Evolutionary conservation across 2,113 vertebrate genomes (phyloP).

Genomic region (Labeo catla): DNA sequence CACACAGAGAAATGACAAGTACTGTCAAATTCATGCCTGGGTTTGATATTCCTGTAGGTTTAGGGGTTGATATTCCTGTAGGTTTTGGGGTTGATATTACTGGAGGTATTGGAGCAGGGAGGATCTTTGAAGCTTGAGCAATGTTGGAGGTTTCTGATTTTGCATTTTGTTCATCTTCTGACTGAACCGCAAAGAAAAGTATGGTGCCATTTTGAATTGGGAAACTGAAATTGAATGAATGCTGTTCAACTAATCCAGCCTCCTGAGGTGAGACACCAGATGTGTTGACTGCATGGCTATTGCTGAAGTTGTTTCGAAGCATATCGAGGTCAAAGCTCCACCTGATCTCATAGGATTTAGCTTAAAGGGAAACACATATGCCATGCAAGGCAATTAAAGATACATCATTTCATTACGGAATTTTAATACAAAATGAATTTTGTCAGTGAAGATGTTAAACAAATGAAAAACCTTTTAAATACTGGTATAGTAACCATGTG

Average conservation of each 20-base stretch:
- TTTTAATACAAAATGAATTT: too few species aligned
- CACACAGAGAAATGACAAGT: constrained; percentile 22
- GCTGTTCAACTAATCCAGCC: constrained; percentile 66
- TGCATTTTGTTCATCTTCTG: constrained; percentile 56
- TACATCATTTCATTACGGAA: too few species aligned
- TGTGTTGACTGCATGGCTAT: constrained; percentile 59
- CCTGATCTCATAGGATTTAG: constrained; percentile 68
- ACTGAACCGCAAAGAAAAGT: constrained; percentile 68
- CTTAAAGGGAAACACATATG: constrained; percentile 52
- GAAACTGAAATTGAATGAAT: constrained; percentile 63
- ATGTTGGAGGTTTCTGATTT: constrained; percentile 73
- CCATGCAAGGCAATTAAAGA: neutral
- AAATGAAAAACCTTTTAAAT: too few species aligned
- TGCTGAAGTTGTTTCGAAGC: constrained; percentile 66
- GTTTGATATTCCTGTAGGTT: neutral
- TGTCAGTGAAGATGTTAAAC: too few species aligned
- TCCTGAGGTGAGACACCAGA: constrained; percentile 58
- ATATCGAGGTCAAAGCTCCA: constrained; percentile 40
- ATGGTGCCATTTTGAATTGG: constrained; percentile 52
- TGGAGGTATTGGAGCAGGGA: neutral
- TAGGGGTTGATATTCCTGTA: too few species aligned
- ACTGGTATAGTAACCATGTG: too few species aligned
- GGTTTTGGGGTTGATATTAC: neutral
- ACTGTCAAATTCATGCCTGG: neutral
- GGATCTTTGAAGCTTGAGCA: constrained; percentile 38